Conservation (phyloP, 1,140 invertebrate species). For the Aphelinus certus region DNA sequence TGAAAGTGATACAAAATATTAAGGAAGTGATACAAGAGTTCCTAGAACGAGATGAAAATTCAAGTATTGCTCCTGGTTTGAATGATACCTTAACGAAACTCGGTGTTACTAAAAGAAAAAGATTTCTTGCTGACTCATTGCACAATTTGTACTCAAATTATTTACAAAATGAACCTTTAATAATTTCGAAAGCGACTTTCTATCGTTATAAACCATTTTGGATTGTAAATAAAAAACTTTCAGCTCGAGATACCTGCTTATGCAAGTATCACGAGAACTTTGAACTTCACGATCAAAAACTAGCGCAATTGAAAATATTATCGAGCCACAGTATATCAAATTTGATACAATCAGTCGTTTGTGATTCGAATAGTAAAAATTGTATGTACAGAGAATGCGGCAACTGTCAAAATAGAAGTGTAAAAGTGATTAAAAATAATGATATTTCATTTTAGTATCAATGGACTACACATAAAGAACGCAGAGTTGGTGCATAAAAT, state of each 20-base stretch:
- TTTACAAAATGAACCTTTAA: slow-evolving; percentile 5
- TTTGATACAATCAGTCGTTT: slow-evolving; percentile 37
- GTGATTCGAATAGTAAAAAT: slow-evolving; percentile 31
- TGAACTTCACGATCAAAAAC: slow-evolving; percentile 13
- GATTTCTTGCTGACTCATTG: slow-evolving; percentile 41
- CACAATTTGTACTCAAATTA: slow-evolving; percentile 42
- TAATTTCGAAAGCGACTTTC: slow-evolving; percentile 35
- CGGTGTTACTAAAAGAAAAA: slow-evolving; percentile 43
- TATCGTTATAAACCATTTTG: slow-evolving; percentile 28
- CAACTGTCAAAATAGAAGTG: slow-evolving; percentile 29
- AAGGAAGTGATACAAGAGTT: slow-evolving; percentile 40
- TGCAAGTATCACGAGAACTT: slow-evolving; percentile 33
- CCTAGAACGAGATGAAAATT: slow-evolving; percentile 45
- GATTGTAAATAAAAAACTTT: slow-evolving; percentile 27
- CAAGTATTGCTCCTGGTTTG: slow-evolving; percentile 41
- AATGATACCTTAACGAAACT: slow-evolving; percentile 46
- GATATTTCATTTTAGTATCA: slow-evolving; percentile 28
- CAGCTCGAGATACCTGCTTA: slow-evolving; percentile 32
- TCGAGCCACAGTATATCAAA: slow-evolving; percentile 26
- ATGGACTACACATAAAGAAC: slow-evolving; percentile 29
- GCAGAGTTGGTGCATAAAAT: slow-evolving; percentile 15
- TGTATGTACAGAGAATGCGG: slow-evolving; percentile 39
- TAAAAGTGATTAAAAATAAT: slow-evolving; percentile 22
- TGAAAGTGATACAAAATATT: slow-evolving; percentile 3
- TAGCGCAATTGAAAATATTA: slow-evolving; percentile 26